Base-by-base conservation (phyloP, 2,113 vertebrate genomes). In the Condylura cristata region DNA sequence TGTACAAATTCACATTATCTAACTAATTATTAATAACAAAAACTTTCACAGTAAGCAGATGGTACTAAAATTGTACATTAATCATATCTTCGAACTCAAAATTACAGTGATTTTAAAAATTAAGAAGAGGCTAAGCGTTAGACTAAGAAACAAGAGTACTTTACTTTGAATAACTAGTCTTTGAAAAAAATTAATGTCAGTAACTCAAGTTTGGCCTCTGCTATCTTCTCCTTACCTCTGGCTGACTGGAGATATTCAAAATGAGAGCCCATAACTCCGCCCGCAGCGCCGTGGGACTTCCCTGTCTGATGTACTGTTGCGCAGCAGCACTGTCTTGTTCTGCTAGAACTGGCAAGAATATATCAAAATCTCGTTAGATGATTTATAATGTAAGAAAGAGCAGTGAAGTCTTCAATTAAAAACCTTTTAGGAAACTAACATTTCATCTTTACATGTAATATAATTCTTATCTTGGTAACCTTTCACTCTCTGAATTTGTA, bases 211-310 rank as follows among this genome's bases (percentile, higher is more conserved):
- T 4, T 78, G 58, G 24, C 51, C 48, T 48, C 46, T 8, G 2
- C 26, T 56, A 88, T 93, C 86, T 82, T 11, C 48, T 41, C 56
- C 98, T 98, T 98, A 99, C 99, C 99, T 99, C 99, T 22, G 99
- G 98, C 89, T 99, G 99, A 97, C 98, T 99, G 37, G 98, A 99
- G 93, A 99, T 98, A 96, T 99, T 99, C 41, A 99, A 98, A 94
- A 99, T 99, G 94, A 99, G 99, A 22, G 99, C 98, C 99, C 99
- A 99, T 68, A 99, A 96, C 48, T 99, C 99, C 0, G 99, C 99
- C 80, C 99, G 98, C 39, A 99, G 98, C 7, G 99, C 99, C 0
- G 99, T 99, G 89, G 99, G 99, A 60, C 99, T 99, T 82, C 99
- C 99, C 97, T 99, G 99, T 53, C 99, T 98, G 97, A 99, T 98